Evolutionary conservation across 2,797 vertebrate genomes (phyloP).

Genomic region (Neopelma chrysocephalum): DNA sequence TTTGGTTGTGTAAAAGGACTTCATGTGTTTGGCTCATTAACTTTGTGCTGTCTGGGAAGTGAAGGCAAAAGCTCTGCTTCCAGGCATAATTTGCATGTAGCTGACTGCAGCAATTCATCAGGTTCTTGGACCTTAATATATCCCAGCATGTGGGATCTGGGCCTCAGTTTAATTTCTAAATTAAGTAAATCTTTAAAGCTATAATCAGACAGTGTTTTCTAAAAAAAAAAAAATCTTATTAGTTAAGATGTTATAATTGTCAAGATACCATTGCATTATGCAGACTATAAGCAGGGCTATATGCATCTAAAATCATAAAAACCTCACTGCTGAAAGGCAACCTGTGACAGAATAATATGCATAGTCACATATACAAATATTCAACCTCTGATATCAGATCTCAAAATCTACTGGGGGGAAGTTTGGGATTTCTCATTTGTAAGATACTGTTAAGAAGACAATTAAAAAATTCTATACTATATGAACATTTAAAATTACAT

Average conservation of each 20-base stretch:
- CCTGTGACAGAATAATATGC: not conserved
- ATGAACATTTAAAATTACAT: not conserved
- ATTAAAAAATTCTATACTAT: not conserved
- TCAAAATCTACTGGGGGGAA: not conserved
- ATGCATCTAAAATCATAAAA: not conserved
- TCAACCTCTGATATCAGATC: not conserved
- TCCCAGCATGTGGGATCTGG: not conserved
- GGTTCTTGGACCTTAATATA: not conserved
- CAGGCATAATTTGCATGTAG: conserved; percentile 22
- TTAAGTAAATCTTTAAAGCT: not conserved
- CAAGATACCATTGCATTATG: not conserved
- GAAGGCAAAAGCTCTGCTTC: conserved; percentile 6
- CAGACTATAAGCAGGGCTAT: not conserved
- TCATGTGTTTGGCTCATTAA: conserved; percentile 49
- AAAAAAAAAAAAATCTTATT: not conserved
- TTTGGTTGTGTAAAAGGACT: not conserved
- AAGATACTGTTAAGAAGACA: not conserved
- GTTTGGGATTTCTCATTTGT: not conserved
- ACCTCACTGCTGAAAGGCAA: not conserved
- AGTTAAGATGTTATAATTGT: not conserved
- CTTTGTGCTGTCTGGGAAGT: conserved; percentile 25
- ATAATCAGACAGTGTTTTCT: not conserved
- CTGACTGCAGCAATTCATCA: conserved; percentile 20
- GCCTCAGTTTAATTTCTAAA: not conserved
- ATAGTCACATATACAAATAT: not conserved